Evolutionary conservation across 92 coral and sea anemone species (phyloP).

Genomic region (Meandrina meandrites): DNA sequence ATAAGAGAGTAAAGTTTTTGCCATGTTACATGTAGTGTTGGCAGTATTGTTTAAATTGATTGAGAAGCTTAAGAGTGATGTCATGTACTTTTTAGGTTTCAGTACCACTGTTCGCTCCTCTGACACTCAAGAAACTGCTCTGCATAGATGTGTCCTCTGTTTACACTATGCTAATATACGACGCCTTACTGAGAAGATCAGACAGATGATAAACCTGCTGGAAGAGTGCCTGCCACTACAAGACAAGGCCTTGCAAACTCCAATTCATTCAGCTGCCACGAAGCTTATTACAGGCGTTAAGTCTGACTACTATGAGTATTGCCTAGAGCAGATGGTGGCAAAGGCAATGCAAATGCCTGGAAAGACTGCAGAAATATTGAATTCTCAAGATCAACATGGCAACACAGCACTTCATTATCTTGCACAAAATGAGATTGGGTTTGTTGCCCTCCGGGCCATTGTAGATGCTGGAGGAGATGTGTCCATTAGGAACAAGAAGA

Average conservation of each 20-base stretch:
- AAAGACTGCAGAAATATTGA: slow-evolving; percentile 42
- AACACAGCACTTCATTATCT: slow-evolving; percentile 73
- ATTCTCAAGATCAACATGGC: slow-evolving; percentile 65
- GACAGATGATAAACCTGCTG: slow-evolving; percentile 44
- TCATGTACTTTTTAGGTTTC: slow-evolving; percentile 58
- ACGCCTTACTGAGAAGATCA: slow-evolving; percentile 38
- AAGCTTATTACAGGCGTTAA: slow-evolving; percentile 55
- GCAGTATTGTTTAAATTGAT: no score
- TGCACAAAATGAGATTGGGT: slow-evolving; percentile 61
- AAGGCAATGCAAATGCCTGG: slow-evolving; percentile 53
- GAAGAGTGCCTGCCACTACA: slow-evolving; percentile 67
- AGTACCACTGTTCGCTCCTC: slow-evolving; percentile 62
- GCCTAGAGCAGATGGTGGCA: slow-evolving; percentile 56
- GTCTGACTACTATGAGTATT: slow-evolving; percentile 48
- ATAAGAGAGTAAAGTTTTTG: no score
- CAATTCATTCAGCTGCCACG: slow-evolving; percentile 78
- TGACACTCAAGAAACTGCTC: slow-evolving; percentile 70
- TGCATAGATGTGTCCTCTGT: slow-evolving; percentile 76
- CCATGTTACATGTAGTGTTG: no score
- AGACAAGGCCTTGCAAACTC: slow-evolving; percentile 72
- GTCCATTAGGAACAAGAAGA: slow-evolving; percentile 50
- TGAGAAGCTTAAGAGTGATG: neutral
- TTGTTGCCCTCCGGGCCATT: slow-evolving; percentile 50
- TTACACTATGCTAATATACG: slow-evolving; percentile 32
- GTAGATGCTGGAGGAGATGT: slow-evolving; percentile 68